Evolutionary conservation across 2,888 invertebrate genomes (phyloP).

Genomic region (Drosophila nigricruria): DNA sequence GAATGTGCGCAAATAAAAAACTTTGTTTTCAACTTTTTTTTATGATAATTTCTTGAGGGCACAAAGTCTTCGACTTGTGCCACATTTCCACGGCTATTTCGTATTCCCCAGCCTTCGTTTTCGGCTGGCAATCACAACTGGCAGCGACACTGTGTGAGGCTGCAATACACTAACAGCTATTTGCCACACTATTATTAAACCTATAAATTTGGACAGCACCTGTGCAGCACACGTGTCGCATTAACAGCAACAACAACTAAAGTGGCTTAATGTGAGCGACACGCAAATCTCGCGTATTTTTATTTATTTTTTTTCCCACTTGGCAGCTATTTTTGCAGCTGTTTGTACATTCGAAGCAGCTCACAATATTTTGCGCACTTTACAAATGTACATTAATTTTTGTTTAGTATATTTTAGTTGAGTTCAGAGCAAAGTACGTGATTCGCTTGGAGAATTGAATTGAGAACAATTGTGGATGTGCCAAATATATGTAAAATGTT

Average conservation of each 20-base stretch:
- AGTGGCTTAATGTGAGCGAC: slow-evolving; percentile 22
- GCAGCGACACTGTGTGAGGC: slow-evolving; percentile 45
- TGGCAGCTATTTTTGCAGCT: slow-evolving; percentile 51
- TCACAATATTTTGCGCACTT: slow-evolving; percentile 47
- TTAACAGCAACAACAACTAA: slow-evolving; percentile 23
- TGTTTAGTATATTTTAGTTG: slow-evolving; percentile 34
- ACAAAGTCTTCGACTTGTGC: slow-evolving; percentile 3
- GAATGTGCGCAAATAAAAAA: slow-evolving; percentile 2
- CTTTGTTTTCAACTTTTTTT: slow-evolving; percentile 6
- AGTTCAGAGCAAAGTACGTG: slow-evolving; percentile 64
- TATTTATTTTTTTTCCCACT: slow-evolving; percentile 45
- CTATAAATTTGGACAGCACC: slow-evolving; percentile 62
- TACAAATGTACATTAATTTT: slow-evolving; percentile 61
- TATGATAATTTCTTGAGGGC: slow-evolving; percentile 8
- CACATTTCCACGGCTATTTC: neutral
- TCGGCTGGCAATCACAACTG: slow-evolving; percentile 31
- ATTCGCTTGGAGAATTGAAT: slow-evolving; percentile 58
- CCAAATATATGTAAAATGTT: neutral
- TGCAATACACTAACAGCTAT: slow-evolving; percentile 27
- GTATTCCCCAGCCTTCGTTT: neutral
- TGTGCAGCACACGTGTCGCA: slow-evolving; percentile 63
- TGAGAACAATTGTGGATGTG: neutral
- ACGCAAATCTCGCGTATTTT: slow-evolving; percentile 53
- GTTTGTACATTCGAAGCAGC: slow-evolving; percentile 59
- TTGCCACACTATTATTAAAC: slow-evolving; percentile 66